Evolutionary conservation across 2,797 vertebrate genomes (phyloP), one percentile per base, ranked within the genome.

Genomic region (Amphiprion clarkii): DNA sequence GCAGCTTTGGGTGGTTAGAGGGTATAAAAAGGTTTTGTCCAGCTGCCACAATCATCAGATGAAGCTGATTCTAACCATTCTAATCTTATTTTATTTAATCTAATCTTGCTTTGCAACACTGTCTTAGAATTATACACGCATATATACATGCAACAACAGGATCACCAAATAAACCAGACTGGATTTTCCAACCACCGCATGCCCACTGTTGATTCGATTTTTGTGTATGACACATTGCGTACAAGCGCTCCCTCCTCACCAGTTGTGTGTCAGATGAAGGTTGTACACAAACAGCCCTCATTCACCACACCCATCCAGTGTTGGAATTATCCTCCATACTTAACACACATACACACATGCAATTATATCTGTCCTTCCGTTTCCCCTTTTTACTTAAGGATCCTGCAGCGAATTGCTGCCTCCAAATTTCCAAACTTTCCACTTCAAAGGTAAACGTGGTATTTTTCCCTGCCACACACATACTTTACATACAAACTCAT

Each of bases 221-320:
- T 73, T 71, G 57, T 61, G 68, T 64, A 61, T 82, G 85, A 76
- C 71, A 76, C 74, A 69, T 74, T 67, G 65, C 46, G 51, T 67
- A 59, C 71, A 62, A 70, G 63, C 33, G 21, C 36, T 53, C 71
- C 53, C 52, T 82, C 58, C 53, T 71, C 44, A 21, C 74, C 67
- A 81, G 68, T 76, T 83, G 69, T 74, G 57, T 79, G 79, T 79
- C 42, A 63, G 79, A 84, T 71, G 71, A 76, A 81, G 72, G 74
- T 64, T 74, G 67, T 73, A 69, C 69, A 79, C 84, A 89, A 88
- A 78, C 77, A 88, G 70, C 69, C 74, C 64, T 82, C 79, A 21
- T 60, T 87, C 81, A 79, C 90, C 92, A 88, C 90, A 85, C 91
- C 89, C 91, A 86, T 74, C 68, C 83, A 86, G 68, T 79, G 74